Evolutionary conservation across 2,113 vertebrate species (phyloP).

Genomic region (Caretta caretta): DNA sequence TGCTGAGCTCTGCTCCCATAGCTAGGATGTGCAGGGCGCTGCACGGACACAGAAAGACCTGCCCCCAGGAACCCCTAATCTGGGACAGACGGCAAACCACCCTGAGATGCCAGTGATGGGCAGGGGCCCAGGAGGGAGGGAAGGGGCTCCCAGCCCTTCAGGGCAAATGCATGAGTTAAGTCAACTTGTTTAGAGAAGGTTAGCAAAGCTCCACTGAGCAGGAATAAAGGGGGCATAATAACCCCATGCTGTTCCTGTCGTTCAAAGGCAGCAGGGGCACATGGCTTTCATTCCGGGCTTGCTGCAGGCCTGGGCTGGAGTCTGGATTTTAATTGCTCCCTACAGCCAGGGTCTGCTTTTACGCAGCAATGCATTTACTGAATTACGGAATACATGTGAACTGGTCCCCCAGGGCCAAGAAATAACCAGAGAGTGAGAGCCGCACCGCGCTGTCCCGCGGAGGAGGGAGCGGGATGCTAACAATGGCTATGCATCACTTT

Average conservation of each 20-base stretch:
- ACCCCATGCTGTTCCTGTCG: background rate
- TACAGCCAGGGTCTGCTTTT: background rate
- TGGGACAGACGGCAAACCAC: background rate
- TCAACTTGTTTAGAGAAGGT: background rate
- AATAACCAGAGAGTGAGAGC: background rate
- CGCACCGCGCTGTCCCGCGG: no score
- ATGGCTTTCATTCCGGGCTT: background rate
- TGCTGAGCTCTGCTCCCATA: background rate
- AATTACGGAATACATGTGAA: background rate
- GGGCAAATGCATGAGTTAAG: background rate
- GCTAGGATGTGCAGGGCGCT: background rate
- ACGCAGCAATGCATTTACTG: background rate
- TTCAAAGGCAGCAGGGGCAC: background rate
- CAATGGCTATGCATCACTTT: background rate
- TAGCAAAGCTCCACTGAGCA: background rate
- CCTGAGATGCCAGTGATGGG: background rate
- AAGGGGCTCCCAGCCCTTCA: background rate
- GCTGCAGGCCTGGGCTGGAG: background rate
- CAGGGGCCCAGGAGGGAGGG: background rate
- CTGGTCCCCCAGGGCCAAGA: background rate
- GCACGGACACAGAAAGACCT: background rate
- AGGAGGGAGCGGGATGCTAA: background rate
- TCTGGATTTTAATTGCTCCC: background rate
- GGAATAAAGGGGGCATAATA: background rate
- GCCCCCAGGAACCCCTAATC: background rate